Percentiles rank a stretch among this genome's conserved stretches.
Evolutionary conservation across 2,888 invertebrate species (phyloP).

Genomic region (Clepsis dumicolana): DNA sequence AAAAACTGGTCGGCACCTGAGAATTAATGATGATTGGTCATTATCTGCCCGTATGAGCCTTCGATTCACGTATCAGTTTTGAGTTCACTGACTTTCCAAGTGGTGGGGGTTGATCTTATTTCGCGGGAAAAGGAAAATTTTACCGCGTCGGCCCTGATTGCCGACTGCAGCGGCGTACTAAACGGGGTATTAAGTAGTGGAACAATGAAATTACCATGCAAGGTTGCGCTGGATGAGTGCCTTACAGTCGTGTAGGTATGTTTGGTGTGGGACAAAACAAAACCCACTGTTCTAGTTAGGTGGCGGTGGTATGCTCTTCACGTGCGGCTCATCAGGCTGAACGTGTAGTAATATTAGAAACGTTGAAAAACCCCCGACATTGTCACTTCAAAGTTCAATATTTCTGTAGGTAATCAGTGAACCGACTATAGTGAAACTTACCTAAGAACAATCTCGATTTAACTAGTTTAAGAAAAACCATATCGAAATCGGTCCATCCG

Average conservation of each 20-base stretch:
- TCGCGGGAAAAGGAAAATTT: slow-evolving; percentile 39
- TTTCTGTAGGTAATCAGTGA: too few relatives aligned
- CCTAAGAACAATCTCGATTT: too few relatives aligned
- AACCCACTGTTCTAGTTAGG: slow-evolving; percentile 9
- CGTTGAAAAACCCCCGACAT: too few relatives aligned
- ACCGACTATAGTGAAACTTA: too few relatives aligned
- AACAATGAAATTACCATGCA: slow-evolving; percentile 37
- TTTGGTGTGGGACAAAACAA: slow-evolving; percentile 10
- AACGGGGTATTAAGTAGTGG: not conserved
- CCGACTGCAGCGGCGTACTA: not conserved
- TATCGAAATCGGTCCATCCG: too few relatives aligned
- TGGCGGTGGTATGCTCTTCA: not conserved
- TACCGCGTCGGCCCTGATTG: slow-evolving; percentile 19
- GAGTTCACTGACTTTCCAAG: slow-evolving; percentile 49
- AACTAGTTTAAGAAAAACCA: too few relatives aligned
- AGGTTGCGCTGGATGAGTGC: slow-evolving; percentile 11
- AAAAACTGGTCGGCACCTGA: slow-evolving; percentile 22
- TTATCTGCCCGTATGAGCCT: slow-evolving; percentile 45
- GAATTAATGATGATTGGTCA: slow-evolving; percentile 44
- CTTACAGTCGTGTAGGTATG: slow-evolving; percentile 16
- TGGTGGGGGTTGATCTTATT: slow-evolving; percentile 34
- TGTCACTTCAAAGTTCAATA: too few relatives aligned
- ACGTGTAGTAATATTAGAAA: too few relatives aligned
- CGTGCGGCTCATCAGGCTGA: not conserved
- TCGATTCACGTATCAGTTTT: slow-evolving; percentile 37